Conservation (phyloP, 2,113 vertebrate genomes). For the Aplodontia rufa region DNA sequence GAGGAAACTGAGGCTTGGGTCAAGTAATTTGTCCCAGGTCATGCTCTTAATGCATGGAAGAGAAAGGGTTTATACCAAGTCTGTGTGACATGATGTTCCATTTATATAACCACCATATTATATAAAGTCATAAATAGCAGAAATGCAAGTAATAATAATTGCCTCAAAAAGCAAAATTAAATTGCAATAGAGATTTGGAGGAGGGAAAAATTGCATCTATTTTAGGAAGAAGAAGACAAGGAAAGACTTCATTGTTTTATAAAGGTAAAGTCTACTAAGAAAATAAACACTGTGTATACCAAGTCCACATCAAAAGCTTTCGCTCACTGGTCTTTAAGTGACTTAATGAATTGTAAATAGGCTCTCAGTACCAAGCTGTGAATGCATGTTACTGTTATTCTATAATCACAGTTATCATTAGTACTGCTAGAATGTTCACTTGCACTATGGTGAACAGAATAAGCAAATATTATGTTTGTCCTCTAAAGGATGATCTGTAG, state of each 20-base stretch:
- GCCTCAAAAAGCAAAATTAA: background rate
- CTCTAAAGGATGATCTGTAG: conserved; percentile 15
- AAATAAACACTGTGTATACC: conserved; percentile 17
- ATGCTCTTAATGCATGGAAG: background rate
- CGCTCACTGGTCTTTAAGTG: conserved; percentile 26
- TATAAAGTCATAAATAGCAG: background rate
- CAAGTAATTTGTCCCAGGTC: background rate
- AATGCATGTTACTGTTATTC: background rate
- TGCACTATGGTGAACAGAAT: conserved; percentile 40
- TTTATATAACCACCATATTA: background rate
- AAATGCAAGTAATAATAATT: conserved; percentile 4
- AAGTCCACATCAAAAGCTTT: background rate
- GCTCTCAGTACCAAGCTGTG: conserved; percentile 36
- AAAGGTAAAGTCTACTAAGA: conserved; percentile 47
- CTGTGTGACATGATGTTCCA: background rate
- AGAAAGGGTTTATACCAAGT: background rate
- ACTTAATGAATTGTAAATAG: conserved; percentile 36
- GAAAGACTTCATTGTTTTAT: conserved; percentile 53
- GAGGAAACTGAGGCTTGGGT: background rate
- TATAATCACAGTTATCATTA: conserved; percentile 17
- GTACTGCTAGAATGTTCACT: conserved; percentile 16
- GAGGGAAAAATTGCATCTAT: background rate
- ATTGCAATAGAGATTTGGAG: conserved; percentile 14
- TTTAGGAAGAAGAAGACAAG: conserved; percentile 26
- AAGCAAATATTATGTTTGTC: conserved; percentile 50